Base-by-base conservation (phyloP, 2,113 vertebrate species). In the Leuciscus idus region DNA sequence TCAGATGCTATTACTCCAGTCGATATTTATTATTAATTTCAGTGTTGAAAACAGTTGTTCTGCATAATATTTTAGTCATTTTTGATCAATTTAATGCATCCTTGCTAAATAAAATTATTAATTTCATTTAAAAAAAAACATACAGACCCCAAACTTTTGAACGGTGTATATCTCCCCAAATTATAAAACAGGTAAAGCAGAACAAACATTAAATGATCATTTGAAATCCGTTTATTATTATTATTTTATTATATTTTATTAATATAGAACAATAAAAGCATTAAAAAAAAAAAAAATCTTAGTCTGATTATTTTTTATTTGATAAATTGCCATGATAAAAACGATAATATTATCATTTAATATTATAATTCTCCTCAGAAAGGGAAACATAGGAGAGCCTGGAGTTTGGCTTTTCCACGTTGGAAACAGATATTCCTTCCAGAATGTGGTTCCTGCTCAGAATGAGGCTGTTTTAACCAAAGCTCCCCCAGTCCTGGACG, bases 371-470 rank as follows among this genome's bases (percentile, higher is more conserved):
- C 85, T 80, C 36, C 46, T 8, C 91, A 99, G 98, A 92, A 91
- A 92, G 61, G 96, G 98, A 61, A 99, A 99, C 80, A 88, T 92
- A 0, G 97, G 96, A 0, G 85, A 95, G 11, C 95, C 96, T 0
- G 98, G 98, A 0, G 91, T 98, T 61, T 99, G 98, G 98, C 96
- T 96, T 59, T 99, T 99, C 93, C 97, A 94, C 23, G 95, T 98
- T 10, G 96, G 97, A 75, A 96, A 95, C 81, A 13, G 75, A 2
- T 88, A 93, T n/a, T 91, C 91, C 0, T 90, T 98, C 48, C 91
- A 94, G 73, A 97, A 95, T 0, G 93, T 98, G 52, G 92, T 95
- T 76, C 96, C 97, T 0, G 96, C 96, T 0, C 77, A 89, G 0
- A 1, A 76, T 0, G 72, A 92, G 6, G 86, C 87, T 15, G 66